These are phyloP conservation scores for Procambarus clarkii DNA, from an alignment of 1,140 invertebrate species.

Conservation along the genomic window DNA sequence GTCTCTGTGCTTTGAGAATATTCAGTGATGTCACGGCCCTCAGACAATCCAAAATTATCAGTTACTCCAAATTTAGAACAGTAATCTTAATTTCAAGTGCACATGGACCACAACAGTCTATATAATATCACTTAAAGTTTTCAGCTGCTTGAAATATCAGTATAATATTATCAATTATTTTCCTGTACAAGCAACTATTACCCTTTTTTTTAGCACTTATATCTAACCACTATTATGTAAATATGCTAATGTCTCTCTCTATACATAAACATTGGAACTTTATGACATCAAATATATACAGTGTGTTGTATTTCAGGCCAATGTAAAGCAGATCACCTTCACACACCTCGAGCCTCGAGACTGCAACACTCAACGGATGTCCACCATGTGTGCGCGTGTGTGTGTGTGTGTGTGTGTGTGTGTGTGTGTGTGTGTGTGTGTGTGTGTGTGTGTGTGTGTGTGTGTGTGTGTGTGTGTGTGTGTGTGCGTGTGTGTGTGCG, in stretches of 20 bases:
- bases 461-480: too few species aligned
- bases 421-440: too few species aligned
- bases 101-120: neutral
- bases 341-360: neutral
- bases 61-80: neutral
- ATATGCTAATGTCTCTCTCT: slow-evolving; percentile 8
- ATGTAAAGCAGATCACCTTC: neutral
- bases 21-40: neutral
- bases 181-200: neutral
- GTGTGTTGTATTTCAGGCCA: neutral
- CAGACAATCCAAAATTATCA: neutral
- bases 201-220: neutral
- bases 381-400: too few species aligned
- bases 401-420: too few species aligned
- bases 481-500: too few species aligned
- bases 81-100: neutral
- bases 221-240: neutral
- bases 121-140: neutral
- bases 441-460: too few species aligned
- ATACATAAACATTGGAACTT: neutral
- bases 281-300: neutral
- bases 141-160: neutral
- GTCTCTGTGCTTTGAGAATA: neutral
- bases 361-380: neutral
- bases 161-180: neutral